Base-by-base conservation (phyloP, 2,797 vertebrate species). In the Gephyroberyx darwinii region DNA sequence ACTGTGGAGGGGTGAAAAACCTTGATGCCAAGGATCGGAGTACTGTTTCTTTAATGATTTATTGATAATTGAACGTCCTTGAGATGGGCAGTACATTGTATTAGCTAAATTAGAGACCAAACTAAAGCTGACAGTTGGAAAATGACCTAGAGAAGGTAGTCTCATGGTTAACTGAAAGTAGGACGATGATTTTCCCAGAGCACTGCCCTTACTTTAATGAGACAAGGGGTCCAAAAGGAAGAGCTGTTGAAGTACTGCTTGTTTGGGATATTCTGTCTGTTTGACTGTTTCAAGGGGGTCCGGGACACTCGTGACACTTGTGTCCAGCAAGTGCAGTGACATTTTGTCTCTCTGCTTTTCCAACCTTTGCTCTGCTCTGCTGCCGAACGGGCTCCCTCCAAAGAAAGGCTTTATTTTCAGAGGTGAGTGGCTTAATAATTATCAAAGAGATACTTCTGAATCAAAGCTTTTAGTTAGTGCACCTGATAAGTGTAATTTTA, bases 401-500 rank as follows among this genome's bases (percentile, higher is more conserved):
- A 64, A 71, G 69, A 65, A 63, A 78, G 62, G 80, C 82, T 87
- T 2, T 3, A 33, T 81, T 84, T 78, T 67, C 75, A 69, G 80
- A 89, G 89, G 89, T 90, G 88, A 92, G 89, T 87, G 69, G 80
- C 64, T 91, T 87, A 88, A 89, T 84, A 69, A 88, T 91, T 91
- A 59, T 82, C 82, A 82, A 31, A 86, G 77, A 84, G 84, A 85
- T 66, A 20, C 54, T 30, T 84, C 45, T 30, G 48, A 84, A 78
- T 86, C 71, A 57, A 76, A 81, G 74, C 60, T 75, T 61, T 74
- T 16, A 1, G 30, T 60, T 56, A 10, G 22, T 77, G 65, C 31
- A 59, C 65, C 62, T 61, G 51, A 71, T 71, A 67, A 72, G 67
- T 67, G 57, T 17, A 5, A 47, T 47, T 47, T 47, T n/a, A 17